Base-by-base conservation (phyloP, 2,888 invertebrate genomes). In the Drosophila prolongata region DNA sequence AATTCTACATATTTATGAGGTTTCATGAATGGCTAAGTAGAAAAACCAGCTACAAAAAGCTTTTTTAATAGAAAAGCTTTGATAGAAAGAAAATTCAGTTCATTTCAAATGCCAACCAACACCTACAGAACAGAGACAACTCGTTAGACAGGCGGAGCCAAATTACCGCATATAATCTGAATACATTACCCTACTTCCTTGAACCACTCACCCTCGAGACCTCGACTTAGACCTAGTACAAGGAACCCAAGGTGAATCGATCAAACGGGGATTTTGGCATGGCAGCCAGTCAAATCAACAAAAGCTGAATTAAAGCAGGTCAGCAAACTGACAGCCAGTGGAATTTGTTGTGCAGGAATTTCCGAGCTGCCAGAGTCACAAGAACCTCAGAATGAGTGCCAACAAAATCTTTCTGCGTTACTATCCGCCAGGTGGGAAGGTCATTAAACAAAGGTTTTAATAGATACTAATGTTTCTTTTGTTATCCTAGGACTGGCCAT, bases 341-440 rank as follows among this genome's bases (percentile, higher is more conserved):
- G 3, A 38, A n/a, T 40, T n/a, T 9, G 14, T n/a, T 37, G 59
- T 58, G 50, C 58, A 72, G 73, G 77, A 78, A 77, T 76, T 80
- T 55, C 53, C 19, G 13, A 43, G 56, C 27, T 46, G 43, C 19
- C 13, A 53, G 43, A 30, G 40, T 38, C 56, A 42, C 68, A 67
- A 68, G 73, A 67, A 61, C 60, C 50, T 47, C 60, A 34, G 61
- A 68, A 95, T 95, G 95, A 95, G 94, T 91, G 92, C 95, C 68
- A 92, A 94, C 64, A 95, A 95, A 92, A 94, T 96, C 85, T 94
- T 95, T 90, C 92, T 96, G 35, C 93, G 96, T 66, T 96, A 95
- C 89, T 95, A 95, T 81, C 96, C 96, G 1, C 96, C 96, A 72
- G 95, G 95, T 94, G 52, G 59, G 71, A 52, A 57, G 53, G 43